Conservation (phyloP, 2,113 vertebrate genomes). For the Mastomys natalensis region DNA sequence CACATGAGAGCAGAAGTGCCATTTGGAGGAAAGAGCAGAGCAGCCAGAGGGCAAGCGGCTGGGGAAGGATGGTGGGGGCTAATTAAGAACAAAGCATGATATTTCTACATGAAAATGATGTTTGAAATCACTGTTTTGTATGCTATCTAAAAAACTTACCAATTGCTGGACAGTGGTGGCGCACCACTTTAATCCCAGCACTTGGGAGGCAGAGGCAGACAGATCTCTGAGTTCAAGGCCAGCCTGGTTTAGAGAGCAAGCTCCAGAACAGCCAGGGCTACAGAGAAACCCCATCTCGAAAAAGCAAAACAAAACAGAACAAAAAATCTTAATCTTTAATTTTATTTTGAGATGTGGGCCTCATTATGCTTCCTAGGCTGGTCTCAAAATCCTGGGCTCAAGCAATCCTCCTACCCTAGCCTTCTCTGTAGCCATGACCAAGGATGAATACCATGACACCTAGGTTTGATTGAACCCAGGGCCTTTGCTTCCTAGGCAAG, state of each 20-base stretch:
- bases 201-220: too few species aligned
- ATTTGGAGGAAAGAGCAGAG: not conserved
- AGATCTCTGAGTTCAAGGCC: too few species aligned
- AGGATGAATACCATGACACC: too few species aligned
- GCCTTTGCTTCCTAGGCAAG: not conserved
- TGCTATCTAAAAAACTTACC: not conserved
- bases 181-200: too few species aligned
- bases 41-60: not conserved
- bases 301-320: not conserved
- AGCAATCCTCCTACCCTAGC: not conserved
- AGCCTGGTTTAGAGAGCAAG: too few species aligned
- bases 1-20: not conserved
- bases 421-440: not conserved
- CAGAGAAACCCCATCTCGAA: too few species aligned
- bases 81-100: not conserved
- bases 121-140: not conserved
- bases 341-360: not conserved
- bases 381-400: not conserved
- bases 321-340: not conserved
- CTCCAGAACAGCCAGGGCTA: too few species aligned
- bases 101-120: not conserved
- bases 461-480: not conserved
- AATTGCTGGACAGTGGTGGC: not conserved
- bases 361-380: not conserved
- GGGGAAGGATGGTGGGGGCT: not conserved